Percentiles rank a stretch among this genome's conserved stretches.
phyloP scores from a whole-genome alignment of 2,888 invertebrate species.

The Anagyrus pseudococci region DNA sequence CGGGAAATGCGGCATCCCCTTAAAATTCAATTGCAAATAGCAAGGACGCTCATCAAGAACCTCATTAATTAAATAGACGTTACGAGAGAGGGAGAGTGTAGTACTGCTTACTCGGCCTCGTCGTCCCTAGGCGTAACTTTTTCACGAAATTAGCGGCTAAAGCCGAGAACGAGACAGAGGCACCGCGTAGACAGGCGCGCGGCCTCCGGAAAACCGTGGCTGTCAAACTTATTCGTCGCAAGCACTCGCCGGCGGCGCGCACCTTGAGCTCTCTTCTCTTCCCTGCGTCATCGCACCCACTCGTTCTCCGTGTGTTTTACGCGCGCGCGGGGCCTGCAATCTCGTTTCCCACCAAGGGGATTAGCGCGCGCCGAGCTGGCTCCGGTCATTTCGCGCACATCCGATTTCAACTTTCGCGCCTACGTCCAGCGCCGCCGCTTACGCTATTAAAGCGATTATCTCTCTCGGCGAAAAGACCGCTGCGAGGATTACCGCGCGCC shows the following conservation, averaged over 20 bases:
- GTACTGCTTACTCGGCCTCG: not conserved
- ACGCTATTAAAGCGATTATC: conserved; percentile 60
- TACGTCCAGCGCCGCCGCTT: conserved; percentile 36
- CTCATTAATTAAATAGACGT: conserved; percentile 16
- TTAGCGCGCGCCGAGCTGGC: not conserved
- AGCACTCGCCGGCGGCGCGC: not conserved
- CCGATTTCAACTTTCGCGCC: conserved; percentile 55
- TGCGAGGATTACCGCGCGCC: conserved; percentile 45
- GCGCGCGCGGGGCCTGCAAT: not conserved
- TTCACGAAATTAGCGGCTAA: conserved; percentile 31
- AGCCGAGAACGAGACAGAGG: conserved; percentile 2
- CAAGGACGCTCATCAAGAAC: conserved; percentile 9
- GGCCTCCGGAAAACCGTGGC: not conserved
- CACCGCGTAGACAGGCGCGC: not conserved
- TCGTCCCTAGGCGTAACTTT: conserved; percentile 26
- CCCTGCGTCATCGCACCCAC: too few species aligned
- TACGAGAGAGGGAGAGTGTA: not conserved
- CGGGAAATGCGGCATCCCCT: not conserved
- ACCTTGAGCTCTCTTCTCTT: too few species aligned
- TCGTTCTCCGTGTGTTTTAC: not conserved
- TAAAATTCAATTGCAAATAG: not conserved
- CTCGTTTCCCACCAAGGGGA: not conserved
- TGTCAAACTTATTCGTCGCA: conserved; percentile 23
- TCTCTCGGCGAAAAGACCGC: too few species aligned
- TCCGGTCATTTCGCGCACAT: conserved; percentile 50